Percentiles rank a stretch among this genome's conserved stretches.
Evolutionary conservation across 2,113 vertebrate genomes (phyloP).

Genomic region (Leiothrix lutea): DNA sequence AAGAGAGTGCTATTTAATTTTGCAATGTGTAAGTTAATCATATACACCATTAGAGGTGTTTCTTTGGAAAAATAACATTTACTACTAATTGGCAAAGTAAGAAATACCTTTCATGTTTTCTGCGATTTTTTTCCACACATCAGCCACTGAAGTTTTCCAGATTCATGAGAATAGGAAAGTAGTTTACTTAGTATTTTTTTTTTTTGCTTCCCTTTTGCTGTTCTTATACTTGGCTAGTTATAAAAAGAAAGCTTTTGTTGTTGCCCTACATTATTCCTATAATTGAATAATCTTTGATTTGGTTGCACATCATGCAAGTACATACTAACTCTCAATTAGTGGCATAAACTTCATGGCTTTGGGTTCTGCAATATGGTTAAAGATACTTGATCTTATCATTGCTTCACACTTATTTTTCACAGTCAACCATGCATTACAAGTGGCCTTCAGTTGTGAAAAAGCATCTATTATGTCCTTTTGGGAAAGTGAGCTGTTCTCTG

Average conservation of each 20-base stretch:
- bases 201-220: background rate
- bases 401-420: background rate
- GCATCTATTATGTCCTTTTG: background rate
- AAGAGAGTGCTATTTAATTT: background rate
- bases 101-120: background rate
- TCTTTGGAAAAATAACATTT: background rate
- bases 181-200: background rate
- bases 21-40: background rate
- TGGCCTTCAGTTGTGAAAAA: background rate
- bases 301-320: background rate
- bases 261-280: background rate
- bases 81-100: background rate
- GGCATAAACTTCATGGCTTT: background rate
- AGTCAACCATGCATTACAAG: background rate
- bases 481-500: background rate
- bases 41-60: background rate
- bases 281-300: background rate
- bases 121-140: background rate
- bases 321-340: background rate
- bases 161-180: background rate
- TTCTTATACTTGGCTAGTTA: background rate
- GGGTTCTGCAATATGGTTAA: background rate
- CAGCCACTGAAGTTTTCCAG: background rate
- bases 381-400: background rate
- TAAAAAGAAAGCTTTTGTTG: background rate